phyloP scores from a whole-genome alignment of 2,888 invertebrate species.

The Opisthograptis luteolata region DNA sequence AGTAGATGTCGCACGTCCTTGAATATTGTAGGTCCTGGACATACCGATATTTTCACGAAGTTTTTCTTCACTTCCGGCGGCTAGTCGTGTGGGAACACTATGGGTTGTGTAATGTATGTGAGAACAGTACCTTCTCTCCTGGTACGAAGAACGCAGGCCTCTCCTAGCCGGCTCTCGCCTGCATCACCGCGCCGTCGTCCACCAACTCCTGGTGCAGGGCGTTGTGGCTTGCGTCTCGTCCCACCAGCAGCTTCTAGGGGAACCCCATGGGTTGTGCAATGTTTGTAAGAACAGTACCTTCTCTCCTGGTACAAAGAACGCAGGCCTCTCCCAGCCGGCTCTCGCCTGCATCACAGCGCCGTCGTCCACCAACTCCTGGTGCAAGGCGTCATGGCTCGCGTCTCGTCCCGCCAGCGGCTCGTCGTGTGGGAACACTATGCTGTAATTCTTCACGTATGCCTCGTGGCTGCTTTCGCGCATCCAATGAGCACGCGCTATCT shows the following conservation, averaged over 20 bases:
- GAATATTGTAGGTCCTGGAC: no score
- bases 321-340: constrained; percentile 95
- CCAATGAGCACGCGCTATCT: constrained; percentile 90
- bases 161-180: constrained; percentile 95
- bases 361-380: constrained; percentile 86
- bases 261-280: no score
- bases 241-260: constrained; percentile 93
- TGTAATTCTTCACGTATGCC: constrained; percentile 94
- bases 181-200: constrained; percentile 93
- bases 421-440: constrained; percentile 90
- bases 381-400: constrained; percentile 73
- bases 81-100: no score
- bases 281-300: constrained; percentile 56
- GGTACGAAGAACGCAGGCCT: constrained; percentile 92
- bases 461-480: constrained; percentile 93
- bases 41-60: no score
- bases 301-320: constrained; percentile 87
- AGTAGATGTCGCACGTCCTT: no score
- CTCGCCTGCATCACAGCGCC: constrained; percentile 96
- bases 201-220: constrained; percentile 86
- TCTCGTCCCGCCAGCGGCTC: constrained; percentile 92
- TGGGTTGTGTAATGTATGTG: no score
- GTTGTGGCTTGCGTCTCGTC: constrained; percentile 84
- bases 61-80: no score
- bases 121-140: constrained; percentile 61